A percentile compares a stretch with the other conserved stretches of the same genome.
Evolutionary conservation across 2,113 vertebrate species (phyloP).

Genomic region (Dicrurus megarhynchus): DNA sequence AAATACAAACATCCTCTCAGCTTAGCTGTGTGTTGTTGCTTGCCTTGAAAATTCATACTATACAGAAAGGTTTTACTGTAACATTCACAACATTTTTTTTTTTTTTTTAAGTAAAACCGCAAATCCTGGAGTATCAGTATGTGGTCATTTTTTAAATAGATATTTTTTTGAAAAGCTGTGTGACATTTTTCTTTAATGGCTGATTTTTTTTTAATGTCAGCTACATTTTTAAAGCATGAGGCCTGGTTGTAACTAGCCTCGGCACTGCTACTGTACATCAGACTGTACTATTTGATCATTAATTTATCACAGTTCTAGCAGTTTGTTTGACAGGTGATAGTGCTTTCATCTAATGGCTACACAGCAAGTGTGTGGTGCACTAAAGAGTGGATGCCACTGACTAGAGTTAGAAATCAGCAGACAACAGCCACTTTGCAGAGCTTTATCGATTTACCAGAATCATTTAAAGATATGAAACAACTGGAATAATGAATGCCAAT

Average conservation of each 20-base stretch:
- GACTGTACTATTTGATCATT: constrained; percentile 92
- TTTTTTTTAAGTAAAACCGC: neutral
- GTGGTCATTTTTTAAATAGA: constrained; percentile 77
- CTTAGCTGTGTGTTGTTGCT: neutral
- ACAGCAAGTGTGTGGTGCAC: constrained; percentile 74
- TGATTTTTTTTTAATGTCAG: constrained; percentile 84
- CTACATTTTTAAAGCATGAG: constrained; percentile 81
- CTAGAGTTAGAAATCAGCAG: constrained; percentile 61
- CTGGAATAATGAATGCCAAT: constrained; percentile 65
- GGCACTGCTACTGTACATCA: constrained; percentile 82
- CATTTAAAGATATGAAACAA: constrained; percentile 68
- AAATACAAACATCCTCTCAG: constrained; percentile 43
- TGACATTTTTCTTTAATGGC: constrained; percentile 81
- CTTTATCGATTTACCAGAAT: constrained; percentile 71
- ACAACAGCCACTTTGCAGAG: constrained; percentile 71
- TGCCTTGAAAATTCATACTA: neutral
- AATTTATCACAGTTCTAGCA: constrained; percentile 96
- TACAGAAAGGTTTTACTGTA: neutral
- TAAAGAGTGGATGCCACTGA: constrained; percentile 65
- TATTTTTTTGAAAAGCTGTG: constrained; percentile 76
- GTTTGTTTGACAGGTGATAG: constrained; percentile 95
- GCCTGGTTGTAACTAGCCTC: constrained; percentile 81
- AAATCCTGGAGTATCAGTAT: constrained; percentile 64
- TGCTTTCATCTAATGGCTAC: constrained; percentile 89
- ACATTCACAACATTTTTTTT: neutral